Evolutionary conservation across 2,888 invertebrate species (phyloP).

Genomic region (Euplagia quadripunctaria): DNA sequence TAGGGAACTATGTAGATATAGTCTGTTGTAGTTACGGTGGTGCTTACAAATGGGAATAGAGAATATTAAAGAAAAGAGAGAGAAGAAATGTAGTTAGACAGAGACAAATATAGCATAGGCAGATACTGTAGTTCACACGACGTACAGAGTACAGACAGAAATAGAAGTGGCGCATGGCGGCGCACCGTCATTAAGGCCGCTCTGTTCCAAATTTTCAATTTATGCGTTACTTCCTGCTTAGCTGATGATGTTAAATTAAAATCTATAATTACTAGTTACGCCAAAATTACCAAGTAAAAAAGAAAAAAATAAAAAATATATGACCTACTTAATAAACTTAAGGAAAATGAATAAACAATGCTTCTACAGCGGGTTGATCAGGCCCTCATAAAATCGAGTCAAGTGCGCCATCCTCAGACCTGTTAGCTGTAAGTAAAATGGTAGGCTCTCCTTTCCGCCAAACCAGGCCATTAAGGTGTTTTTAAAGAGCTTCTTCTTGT

Average conservation of each 20-base stretch:
- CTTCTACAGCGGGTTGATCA: too few relatives aligned
- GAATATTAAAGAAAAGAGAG: slow-evolving; percentile 55
- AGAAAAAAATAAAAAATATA: neutral
- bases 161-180: slow-evolving; percentile 67
- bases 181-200: slow-evolving; percentile 59
- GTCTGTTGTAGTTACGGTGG: slow-evolving; percentile 46
- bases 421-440: too few relatives aligned
- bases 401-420: too few relatives aligned
- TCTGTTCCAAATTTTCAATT: slow-evolving; percentile 77
- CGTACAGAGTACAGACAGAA: slow-evolving; percentile 63
- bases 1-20: slow-evolving; percentile 47
- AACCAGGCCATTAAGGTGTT: too few relatives aligned
- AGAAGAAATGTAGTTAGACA: slow-evolving; percentile 55
- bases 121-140: slow-evolving; percentile 3
- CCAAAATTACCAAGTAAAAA: neutral
- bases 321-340: too few relatives aligned
- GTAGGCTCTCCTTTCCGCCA: too few relatives aligned
- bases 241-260: slow-evolving; percentile 34
- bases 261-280: neutral
- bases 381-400: too few relatives aligned
- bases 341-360: too few relatives aligned
- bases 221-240: slow-evolving; percentile 74
- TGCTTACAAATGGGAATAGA: slow-evolving; percentile 50
- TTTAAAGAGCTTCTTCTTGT: too few relatives aligned
- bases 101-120: slow-evolving; percentile 47